phyloP scores from a whole-genome alignment of 2,888 invertebrate genomes.

The Rhopalosiphum nymphaeae region DNA sequence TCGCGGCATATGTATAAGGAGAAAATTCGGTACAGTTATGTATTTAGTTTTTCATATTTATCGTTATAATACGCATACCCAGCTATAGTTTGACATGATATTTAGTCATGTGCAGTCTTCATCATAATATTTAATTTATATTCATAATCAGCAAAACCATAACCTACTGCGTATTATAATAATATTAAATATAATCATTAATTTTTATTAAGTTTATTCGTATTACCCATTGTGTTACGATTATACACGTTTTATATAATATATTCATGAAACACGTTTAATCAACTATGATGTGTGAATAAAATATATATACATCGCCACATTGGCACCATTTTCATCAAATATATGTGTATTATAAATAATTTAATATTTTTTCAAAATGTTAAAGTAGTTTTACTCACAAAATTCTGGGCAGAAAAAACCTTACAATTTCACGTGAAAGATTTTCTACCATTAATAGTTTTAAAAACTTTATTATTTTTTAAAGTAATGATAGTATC shows the following conservation, averaged over 20 bases:
- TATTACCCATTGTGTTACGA: neutral
- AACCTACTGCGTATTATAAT: neutral
- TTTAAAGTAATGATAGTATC: neutral
- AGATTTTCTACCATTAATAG: neutral
- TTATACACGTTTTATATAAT: neutral
- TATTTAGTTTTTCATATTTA: neutral
- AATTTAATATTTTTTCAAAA: neutral
- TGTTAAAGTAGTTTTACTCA: neutral
- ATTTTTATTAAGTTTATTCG: neutral
- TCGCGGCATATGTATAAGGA: neutral
- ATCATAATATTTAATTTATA: neutral
- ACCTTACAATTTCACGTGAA: neutral
- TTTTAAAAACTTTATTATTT: neutral
- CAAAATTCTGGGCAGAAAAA: neutral
- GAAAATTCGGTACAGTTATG: neutral
- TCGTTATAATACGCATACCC: neutral
- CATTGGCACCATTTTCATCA: neutral
- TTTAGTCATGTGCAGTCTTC: neutral
- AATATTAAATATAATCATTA: neutral
- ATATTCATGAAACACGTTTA: neutral
- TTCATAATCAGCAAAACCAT: neutral
- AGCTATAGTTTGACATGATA: neutral
- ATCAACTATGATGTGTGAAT: neutral
- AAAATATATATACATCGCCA: neutral
- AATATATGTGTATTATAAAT: no score